A percentile compares a stretch with the other conserved stretches of the same genome.
Evolutionary conservation across 2,888 invertebrate species (phyloP).

Genomic region (Leptinotarsa juncta): DNA sequence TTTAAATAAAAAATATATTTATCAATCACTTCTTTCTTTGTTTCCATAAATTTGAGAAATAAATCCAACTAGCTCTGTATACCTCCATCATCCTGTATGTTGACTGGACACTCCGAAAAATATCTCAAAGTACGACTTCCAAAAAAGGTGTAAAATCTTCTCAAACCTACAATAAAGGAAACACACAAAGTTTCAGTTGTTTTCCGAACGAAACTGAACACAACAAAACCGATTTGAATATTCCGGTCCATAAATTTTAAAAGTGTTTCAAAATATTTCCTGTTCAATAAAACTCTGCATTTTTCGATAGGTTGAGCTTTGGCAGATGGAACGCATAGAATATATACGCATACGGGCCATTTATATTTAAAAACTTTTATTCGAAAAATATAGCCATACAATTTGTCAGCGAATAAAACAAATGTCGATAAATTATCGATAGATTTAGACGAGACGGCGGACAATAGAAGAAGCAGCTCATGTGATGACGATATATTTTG

Average conservation of each 20-base stretch:
- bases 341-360: slow-evolving; percentile 61
- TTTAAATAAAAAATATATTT: no score
- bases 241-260: slow-evolving; percentile 52
- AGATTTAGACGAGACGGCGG: slow-evolving; percentile 48
- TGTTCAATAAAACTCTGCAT: slow-evolving; percentile 51
- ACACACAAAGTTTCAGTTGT: neutral
- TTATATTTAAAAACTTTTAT: slow-evolving; percentile 64
- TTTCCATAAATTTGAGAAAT: no score
- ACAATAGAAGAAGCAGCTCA: slow-evolving; percentile 56
- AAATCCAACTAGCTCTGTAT: no score
- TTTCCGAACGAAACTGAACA: slow-evolving; percentile 8
- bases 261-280: slow-evolving; percentile 54
- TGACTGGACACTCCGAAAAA: no score
- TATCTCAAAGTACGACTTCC: no score
- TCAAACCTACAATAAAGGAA: neutral
- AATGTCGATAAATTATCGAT: slow-evolving; percentile 61
- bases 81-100: no score
- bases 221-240: slow-evolving; percentile 51
- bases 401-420: slow-evolving; percentile 62
- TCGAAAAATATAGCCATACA: slow-evolving; percentile 59
- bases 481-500: slow-evolving; percentile 61
- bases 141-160: neutral
- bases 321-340: slow-evolving; percentile 48
- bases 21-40: no score
- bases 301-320: slow-evolving; percentile 52